Evolutionary conservation across 1,140 invertebrate genomes (phyloP).

Genomic region (Brachionus sp.): DNA sequence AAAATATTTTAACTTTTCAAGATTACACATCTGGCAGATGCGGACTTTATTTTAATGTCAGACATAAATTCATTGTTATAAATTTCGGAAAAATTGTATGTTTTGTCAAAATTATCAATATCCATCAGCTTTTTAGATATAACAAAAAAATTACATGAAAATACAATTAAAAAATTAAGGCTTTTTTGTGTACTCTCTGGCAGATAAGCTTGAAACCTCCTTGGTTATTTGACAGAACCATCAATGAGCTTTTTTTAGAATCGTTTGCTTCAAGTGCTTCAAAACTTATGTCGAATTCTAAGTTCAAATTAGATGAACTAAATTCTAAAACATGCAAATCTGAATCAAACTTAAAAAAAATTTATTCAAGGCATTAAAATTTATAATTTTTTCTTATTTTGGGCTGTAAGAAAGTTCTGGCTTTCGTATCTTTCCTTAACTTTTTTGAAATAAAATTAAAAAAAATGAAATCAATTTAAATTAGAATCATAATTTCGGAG

Average conservation of each 20-base stretch:
- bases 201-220: neutral
- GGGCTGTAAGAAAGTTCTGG: too few species aligned
- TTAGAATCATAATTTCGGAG: too few species aligned
- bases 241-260: neutral
- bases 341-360: neutral
- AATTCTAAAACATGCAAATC: neutral
- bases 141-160: neutral
- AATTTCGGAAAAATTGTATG: neutral
- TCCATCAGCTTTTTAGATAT: neutral
- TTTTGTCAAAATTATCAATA: conserved; percentile 6
- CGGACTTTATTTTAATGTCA: neutral
- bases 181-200: neutral
- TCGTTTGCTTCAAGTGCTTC: neutral
- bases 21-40: neutral
- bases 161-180: neutral
- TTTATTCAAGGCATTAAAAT: neutral
- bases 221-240: neutral
- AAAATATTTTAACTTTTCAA: neutral
- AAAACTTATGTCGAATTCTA: neutral
- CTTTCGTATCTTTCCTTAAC: too few species aligned
- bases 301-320: neutral
- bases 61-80: conserved; percentile 22
- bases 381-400: too few species aligned
- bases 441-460: too few species aligned
- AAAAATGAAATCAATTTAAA: too few species aligned